A percentile compares a stretch with the other conserved stretches of the same genome.
Conservation (phyloP, 2,797 vertebrate genomes). For the Jordanella pulchra region DNA sequence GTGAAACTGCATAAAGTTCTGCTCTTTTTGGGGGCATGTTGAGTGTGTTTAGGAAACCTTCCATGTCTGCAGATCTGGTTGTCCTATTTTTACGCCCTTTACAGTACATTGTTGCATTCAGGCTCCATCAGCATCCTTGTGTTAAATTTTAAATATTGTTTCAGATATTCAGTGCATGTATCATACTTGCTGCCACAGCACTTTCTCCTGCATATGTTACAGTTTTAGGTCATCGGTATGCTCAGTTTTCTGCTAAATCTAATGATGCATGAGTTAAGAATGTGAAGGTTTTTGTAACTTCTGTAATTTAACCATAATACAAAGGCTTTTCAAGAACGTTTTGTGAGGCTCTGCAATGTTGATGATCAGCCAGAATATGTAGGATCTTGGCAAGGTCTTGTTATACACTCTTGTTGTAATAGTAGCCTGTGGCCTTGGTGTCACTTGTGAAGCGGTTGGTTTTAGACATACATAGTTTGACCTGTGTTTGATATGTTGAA, state of each 20-base stretch:
- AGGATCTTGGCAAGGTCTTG: background rate
- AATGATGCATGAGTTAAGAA: slow-evolving; percentile 33
- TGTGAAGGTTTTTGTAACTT: too few species aligned
- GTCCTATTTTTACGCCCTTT: background rate
- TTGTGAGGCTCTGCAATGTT: background rate
- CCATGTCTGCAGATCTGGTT: background rate
- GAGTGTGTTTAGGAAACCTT: background rate
- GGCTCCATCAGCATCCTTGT: slow-evolving; percentile 2
- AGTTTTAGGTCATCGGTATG: slow-evolving; percentile 17
- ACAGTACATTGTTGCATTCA: slow-evolving; percentile 2
- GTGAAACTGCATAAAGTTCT: background rate
- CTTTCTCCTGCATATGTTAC: slow-evolving; percentile 10
- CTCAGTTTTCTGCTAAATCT: slow-evolving; percentile 22
- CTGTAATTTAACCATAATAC: slow-evolving; percentile 8
- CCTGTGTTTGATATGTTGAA: slow-evolving; percentile 13
- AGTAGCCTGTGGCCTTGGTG: too few species aligned
- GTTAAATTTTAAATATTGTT: slow-evolving; percentile 22
- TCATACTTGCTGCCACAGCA: slow-evolving; percentile 29
- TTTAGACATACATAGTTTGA: too few species aligned
- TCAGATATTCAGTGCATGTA: background rate
- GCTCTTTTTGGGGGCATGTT: background rate
- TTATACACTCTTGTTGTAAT: too few species aligned
- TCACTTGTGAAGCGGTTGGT: too few species aligned
- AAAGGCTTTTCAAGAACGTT: slow-evolving; percentile 5
- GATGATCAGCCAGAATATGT: background rate